Conservation (phyloP, 2,888 invertebrate genomes). For the Asteroscopus sphinx region DNA sequence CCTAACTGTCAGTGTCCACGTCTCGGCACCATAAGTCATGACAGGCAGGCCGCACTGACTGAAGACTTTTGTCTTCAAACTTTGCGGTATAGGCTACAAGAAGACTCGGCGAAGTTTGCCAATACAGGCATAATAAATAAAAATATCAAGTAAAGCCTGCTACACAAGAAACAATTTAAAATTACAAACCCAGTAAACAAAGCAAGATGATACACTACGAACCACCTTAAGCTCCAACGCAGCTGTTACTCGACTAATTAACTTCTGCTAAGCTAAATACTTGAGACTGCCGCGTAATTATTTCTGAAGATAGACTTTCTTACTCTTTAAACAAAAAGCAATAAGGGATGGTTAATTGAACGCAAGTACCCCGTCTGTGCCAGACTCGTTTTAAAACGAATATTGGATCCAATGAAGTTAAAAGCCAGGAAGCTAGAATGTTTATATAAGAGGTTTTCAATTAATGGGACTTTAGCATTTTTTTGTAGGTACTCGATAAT, state of each 20-base stretch:
- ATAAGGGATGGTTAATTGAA: conserved; percentile 62
- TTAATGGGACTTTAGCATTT: conserved; percentile 37
- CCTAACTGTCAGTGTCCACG: too few species aligned
- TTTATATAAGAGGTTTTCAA: conserved; percentile 35
- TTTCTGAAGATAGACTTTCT: conserved; percentile 60
- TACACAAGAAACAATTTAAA: conserved; percentile 5
- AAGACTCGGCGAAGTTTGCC: too few species aligned
- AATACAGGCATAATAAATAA: not conserved
- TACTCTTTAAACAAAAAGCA: conserved; percentile 59
- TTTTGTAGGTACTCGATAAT: conserved; percentile 21
- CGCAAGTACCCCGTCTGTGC: conserved; percentile 36
- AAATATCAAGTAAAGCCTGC: not conserved
- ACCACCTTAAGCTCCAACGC: conserved; percentile 54
- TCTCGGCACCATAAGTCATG: too few species aligned
- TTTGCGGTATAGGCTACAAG: too few species aligned
- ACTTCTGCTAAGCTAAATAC: conserved; percentile 77
- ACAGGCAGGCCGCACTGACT: too few species aligned
- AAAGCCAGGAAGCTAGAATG: conserved; percentile 35
- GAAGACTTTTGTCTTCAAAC: too few species aligned
- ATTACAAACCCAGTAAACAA: conserved; percentile 30
- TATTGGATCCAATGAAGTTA: conserved; percentile 35
- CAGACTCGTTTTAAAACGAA: conserved; percentile 50
- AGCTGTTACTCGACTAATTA: conserved; percentile 79
- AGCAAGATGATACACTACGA: conserved; percentile 34
- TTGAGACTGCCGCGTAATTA: conserved; percentile 68